phyloP scores from a whole-genome alignment of 2,888 invertebrate species.

The Sussaba pulchella region DNA sequence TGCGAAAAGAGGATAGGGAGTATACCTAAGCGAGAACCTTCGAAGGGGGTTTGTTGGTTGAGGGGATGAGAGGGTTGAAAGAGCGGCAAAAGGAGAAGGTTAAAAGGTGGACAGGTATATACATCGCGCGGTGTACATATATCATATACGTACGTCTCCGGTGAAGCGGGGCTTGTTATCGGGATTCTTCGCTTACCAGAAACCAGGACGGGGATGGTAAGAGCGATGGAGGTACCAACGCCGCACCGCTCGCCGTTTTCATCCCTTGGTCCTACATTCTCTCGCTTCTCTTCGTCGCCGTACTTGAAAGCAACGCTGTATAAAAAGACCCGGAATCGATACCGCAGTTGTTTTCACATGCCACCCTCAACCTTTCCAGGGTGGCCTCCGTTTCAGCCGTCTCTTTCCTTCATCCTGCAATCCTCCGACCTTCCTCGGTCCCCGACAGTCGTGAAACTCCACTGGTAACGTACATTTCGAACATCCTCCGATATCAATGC shows the following conservation, averaged over 20 bases:
- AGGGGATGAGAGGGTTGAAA: slow-evolving; percentile 4
- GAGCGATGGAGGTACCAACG: slow-evolving; percentile 46
- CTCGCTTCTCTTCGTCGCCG: slow-evolving; percentile 44
- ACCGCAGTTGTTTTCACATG: slow-evolving; percentile 65
- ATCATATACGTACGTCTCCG: slow-evolving; percentile 4
- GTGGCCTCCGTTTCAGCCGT: slow-evolving; percentile 37
- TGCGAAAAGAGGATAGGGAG: slow-evolving; percentile 33
- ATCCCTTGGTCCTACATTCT: slow-evolving; percentile 15
- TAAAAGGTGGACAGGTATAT: slow-evolving; percentile 62
- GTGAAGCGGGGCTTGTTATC: slow-evolving; percentile 59
- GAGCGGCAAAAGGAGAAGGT: slow-evolving; percentile 29
- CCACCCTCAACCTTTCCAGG: slow-evolving; percentile 53
- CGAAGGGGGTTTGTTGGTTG: not conserved
- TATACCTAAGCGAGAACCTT: slow-evolving; percentile 12
- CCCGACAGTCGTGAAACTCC: slow-evolving; percentile 52
- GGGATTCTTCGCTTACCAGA: slow-evolving; percentile 59
- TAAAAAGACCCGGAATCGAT: slow-evolving; percentile 65
- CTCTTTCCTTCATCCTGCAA: slow-evolving; percentile 23
- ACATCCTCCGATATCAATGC: slow-evolving; percentile 61
- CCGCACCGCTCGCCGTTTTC: slow-evolving; percentile 6
- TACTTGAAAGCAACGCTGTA: slow-evolving; percentile 63
- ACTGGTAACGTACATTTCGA: slow-evolving; percentile 28
- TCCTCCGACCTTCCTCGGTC: slow-evolving; percentile 16
- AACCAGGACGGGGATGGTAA: slow-evolving; percentile 59
- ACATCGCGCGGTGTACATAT: slow-evolving; percentile 36